Evolutionary conservation across 2,888 invertebrate genomes (phyloP), one percentile per base, ranked within the genome.

Genomic region (Ischnura elegans): DNA sequence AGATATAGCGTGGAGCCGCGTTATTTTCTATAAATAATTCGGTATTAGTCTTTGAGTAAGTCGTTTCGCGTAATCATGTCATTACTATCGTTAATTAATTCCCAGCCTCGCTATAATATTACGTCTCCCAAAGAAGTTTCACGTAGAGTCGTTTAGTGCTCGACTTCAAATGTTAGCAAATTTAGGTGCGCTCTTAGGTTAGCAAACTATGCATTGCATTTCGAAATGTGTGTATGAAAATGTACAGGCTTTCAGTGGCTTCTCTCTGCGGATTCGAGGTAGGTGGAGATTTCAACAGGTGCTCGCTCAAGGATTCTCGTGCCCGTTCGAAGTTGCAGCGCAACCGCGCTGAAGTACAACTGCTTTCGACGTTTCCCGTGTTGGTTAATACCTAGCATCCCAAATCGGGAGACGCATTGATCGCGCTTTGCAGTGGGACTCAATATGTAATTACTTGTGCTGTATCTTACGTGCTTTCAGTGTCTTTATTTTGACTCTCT

Each of bases 281-380:
- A 13, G 55, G 10, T 21, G 55, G 87, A 87, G 87, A 87, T 55
- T 87, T 87, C 87, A 87, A 87, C 55, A 87, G 87, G 55, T 87
- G 87, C 29, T 42, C 42, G 21, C 42, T 21, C 87, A 87, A 87
- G 87, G 87, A 87, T 87, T 13, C 76, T 42, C 42, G 42, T 8
- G 36, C 29, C 55, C 25, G 36, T n/a, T 13, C 36, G 10, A 61
- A 87, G 55, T n/a, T 42, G 42, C 42, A 0, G 42, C 55, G 42
- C 13, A 55, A 29, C 55, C 55, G 13, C 43, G 42, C 55, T 55
- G 42, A 42, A 42, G 55, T 55, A 46, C 87, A 36, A 42, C 42
- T 0, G 55, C 55, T 10, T 87, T 87, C 36, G 76, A 5, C 36
- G 21, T 55, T 55, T 55, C 51, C 51, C 43, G 8, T 61, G 42